These are phyloP conservation scores for Brachionus koreanus DNA, from an alignment of 1,140 invertebrate species.

Conservation along the genomic window DNA sequence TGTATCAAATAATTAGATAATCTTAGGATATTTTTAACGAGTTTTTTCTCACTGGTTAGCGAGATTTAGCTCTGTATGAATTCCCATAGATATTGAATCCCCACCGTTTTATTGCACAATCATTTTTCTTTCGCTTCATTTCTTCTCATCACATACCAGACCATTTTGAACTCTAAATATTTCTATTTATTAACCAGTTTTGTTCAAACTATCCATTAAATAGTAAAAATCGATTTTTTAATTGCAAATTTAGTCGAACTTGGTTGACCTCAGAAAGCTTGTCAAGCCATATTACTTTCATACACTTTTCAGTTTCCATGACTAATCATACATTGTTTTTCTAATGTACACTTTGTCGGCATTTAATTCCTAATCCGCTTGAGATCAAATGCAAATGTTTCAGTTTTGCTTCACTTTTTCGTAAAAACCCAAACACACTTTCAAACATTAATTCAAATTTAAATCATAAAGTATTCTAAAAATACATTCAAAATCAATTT, in stretches of 20 bases:
- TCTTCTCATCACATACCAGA: not conserved
- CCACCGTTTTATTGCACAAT: not conserved
- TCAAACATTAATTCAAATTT: not conserved
- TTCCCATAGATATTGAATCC: not conserved
- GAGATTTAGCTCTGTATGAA: not conserved
- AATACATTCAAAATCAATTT: too few relatives aligned
- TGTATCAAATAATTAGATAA: constrained; percentile 5
- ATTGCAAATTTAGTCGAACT: not conserved
- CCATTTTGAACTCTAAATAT: not conserved
- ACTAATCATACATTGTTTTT: not conserved
- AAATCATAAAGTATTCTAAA: too few relatives aligned
- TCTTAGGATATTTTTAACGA: not conserved
- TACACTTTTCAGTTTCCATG: not conserved
- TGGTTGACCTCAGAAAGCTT: not conserved
- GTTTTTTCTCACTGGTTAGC: not conserved
- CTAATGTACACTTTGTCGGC: not conserved
- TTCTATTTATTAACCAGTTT: not conserved
- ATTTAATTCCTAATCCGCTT: not conserved
- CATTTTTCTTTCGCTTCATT: not conserved
- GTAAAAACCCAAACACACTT: not conserved
- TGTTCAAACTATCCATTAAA: not conserved
- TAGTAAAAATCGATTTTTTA: not conserved
- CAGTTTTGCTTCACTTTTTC: not conserved
- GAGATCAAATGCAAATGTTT: not conserved
- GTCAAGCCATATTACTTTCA: not conserved